A percentile compares a stretch with the other conserved stretches of the same genome.
Evolutionary conservation across 2,113 vertebrate genomes (phyloP).

Genomic region (Tetrax tetrax): DNA sequence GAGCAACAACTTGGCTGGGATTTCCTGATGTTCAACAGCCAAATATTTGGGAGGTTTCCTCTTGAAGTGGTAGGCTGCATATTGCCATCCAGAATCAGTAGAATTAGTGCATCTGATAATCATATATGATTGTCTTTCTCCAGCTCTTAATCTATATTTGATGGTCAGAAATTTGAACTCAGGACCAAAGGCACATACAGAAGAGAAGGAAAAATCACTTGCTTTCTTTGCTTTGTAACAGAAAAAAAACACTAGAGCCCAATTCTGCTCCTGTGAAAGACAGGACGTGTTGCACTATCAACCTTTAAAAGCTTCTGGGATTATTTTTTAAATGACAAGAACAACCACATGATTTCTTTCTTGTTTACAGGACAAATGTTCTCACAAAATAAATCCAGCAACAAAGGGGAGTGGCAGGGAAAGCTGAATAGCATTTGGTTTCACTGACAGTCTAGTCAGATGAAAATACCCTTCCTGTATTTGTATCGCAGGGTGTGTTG

Average conservation of each 20-base stretch:
- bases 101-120: neutral
- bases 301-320: neutral
- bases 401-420: neutral
- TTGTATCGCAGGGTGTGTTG: neutral
- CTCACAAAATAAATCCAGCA: slow-evolving; percentile 15
- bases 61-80: neutral
- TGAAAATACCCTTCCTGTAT: slow-evolving; percentile 28
- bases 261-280: neutral
- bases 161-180: neutral
- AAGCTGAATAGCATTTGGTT: neutral
- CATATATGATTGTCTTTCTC: neutral
- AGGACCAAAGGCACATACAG: neutral
- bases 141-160: neutral
- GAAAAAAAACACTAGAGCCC: neutral
- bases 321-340: slow-evolving; percentile 21
- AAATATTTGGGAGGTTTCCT: neutral
- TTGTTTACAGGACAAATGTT: slow-evolving; percentile 13
- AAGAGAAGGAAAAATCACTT: neutral
- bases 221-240: neutral
- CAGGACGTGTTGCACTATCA: neutral
- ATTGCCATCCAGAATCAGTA: neutral
- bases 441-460: neutral
- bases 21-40: neutral
- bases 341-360: neutral
- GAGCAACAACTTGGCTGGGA: neutral